phyloP scores from a whole-genome alignment of 1,140 invertebrate species.

The Danaus plexippus region DNA sequence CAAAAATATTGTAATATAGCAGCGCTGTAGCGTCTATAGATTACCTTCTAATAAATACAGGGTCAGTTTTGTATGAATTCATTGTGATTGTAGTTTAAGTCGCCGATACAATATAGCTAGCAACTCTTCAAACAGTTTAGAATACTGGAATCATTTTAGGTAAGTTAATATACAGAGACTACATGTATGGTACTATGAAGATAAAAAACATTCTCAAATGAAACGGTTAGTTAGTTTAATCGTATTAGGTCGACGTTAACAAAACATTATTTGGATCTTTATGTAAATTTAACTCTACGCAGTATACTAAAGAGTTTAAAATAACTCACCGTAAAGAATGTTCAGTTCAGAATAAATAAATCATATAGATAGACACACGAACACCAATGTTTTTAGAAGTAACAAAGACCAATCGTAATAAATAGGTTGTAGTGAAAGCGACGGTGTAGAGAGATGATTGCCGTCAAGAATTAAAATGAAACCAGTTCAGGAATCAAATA shows the following conservation, averaged over 20 bases:
- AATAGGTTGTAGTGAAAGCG: not conserved
- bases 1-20: slow-evolving; percentile 66
- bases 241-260: too few relatives aligned
- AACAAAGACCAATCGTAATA: too few relatives aligned
- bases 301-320: too few relatives aligned
- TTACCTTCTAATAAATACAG: slow-evolving; percentile 67
- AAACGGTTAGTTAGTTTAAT: too few relatives aligned
- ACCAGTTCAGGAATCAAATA: slow-evolving; percentile 9
- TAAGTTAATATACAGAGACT: slow-evolving; percentile 31
- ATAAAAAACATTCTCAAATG: too few relatives aligned
- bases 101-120: slow-evolving; percentile 50
- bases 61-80: slow-evolving; percentile 71
- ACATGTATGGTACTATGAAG: too few relatives aligned
- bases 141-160: slow-evolving; percentile 56
- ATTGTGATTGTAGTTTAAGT: slow-evolving; percentile 71
- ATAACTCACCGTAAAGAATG: too few relatives aligned
- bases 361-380: too few relatives aligned
- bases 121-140: slow-evolving; percentile 54
- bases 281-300: too few relatives aligned
- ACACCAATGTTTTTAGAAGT: too few relatives aligned
- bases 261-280: too few relatives aligned
- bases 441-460: slow-evolving; percentile 11
- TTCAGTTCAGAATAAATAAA: too few relatives aligned
- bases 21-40: slow-evolving; percentile 62
- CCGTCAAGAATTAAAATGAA: slow-evolving; percentile 11